Evolutionary conservation across 2,113 vertebrate genomes (phyloP).

Genomic region (Tenrec ecaudatus): DNA sequence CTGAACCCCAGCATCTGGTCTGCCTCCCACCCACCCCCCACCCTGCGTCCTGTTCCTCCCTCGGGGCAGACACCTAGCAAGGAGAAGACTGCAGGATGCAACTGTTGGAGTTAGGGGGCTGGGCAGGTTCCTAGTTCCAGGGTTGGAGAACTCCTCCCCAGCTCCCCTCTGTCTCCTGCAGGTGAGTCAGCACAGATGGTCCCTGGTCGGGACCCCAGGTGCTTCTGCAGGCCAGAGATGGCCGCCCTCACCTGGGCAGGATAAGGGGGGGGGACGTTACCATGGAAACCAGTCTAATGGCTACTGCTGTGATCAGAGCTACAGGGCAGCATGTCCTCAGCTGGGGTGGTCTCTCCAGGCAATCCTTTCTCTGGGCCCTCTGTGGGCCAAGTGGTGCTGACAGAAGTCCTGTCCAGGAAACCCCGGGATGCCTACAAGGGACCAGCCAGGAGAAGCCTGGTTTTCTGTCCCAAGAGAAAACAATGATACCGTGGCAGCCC

Average conservation of each 20-base stretch:
- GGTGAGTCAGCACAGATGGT: constrained; percentile 7
- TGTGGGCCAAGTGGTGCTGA: not conserved
- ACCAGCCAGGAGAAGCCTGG: not conserved
- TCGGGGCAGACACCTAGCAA: accelerated
- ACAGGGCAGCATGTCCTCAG: accelerated
- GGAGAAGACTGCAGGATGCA: not conserved
- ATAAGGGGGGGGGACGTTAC: not conserved
- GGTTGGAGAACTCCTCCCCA: not conserved
- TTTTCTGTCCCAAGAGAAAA: not conserved
- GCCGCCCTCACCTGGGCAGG: not conserved
- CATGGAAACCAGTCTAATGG: constrained; percentile 49
- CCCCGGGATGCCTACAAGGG: not conserved
- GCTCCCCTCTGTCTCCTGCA: not conserved
- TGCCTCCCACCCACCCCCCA: not conserved
- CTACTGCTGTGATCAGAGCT: not conserved
- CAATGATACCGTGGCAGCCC: not conserved
- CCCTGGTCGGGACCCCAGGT: not conserved
- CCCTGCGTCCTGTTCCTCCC: too few relatives aligned
- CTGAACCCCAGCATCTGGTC: not conserved
- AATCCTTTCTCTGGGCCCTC: not conserved
- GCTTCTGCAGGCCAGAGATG: not conserved
- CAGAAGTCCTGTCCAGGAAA: constrained; percentile 35
- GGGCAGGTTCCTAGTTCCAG: not conserved
- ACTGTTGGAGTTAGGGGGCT: not conserved
- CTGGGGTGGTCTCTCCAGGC: not conserved